These are phyloP conservation scores for Chromoteleia sp. DNA, from an alignment of 2,888 invertebrate species.

Conservation along the genomic window DNA sequence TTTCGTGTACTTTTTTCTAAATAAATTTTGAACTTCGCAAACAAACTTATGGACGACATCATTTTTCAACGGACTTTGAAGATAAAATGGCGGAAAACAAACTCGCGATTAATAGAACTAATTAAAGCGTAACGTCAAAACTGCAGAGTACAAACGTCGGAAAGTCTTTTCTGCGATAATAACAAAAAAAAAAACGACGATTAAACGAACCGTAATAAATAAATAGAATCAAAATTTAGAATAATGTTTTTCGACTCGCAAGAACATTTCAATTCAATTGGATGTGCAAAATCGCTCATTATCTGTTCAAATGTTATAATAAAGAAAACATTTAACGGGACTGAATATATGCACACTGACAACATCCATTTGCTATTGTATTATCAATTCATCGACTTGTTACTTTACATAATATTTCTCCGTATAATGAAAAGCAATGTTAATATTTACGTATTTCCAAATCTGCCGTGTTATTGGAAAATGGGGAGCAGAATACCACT, in stretches of 20 bases:
- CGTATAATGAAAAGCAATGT: conserved; percentile 68
- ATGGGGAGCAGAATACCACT: conserved; percentile 72
- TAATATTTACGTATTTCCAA: conserved; percentile 74
- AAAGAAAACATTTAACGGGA: conserved; percentile 10
- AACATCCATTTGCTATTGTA: conserved; percentile 26
- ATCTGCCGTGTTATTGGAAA: conserved; percentile 48
- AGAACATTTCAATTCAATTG: conserved; percentile 27
- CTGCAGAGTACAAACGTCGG: no score
- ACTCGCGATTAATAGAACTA: no score
- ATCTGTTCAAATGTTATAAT: conserved; percentile 24
- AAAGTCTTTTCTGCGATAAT: no score
- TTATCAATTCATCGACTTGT: conserved; percentile 48
- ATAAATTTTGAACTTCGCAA: no score
- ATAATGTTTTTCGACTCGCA: conserved; percentile 8
- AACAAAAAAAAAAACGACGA: no score
- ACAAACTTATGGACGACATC: no score
- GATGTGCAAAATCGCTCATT: conserved; percentile 17
- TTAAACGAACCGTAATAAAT: no score
- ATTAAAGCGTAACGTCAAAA: no score
- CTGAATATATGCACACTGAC: conserved; percentile 20
- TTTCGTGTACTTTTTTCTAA: no score
- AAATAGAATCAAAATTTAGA: background rate
- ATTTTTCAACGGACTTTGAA: no score
- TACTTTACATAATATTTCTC: conserved; percentile 46
- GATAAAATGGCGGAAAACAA: no score